phyloP scores from a whole-genome alignment of 2,113 vertebrate species.

The Potamarius usumacintae region DNA sequence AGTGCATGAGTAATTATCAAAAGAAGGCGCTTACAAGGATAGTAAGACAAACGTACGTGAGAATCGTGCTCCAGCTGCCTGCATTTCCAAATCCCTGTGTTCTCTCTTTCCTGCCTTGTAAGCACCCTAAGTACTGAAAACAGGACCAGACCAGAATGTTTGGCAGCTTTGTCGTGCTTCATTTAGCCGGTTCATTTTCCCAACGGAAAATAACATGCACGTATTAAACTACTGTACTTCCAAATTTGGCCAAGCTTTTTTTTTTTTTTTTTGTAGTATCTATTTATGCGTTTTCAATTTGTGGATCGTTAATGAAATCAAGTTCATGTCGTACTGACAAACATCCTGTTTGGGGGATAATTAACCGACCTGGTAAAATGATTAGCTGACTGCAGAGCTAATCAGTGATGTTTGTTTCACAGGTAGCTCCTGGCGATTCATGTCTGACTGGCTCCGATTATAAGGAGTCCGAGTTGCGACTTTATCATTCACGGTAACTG shows the following conservation, averaged over 20 bases:
- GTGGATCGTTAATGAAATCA: neutral
- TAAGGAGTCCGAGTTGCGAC: slow-evolving; percentile 7
- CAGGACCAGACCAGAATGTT: neutral
- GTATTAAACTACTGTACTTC: neutral
- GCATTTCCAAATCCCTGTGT: neutral
- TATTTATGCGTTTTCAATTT: neutral
- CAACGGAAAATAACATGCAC: neutral
- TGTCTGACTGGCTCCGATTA: neutral
- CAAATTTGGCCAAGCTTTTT: neutral
- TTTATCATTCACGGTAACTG: slow-evolving; percentile 13
- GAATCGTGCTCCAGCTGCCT: neutral
- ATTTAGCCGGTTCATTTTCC: neutral
- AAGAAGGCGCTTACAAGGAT: neutral
- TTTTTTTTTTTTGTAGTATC: neutral
- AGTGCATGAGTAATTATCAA: neutral
- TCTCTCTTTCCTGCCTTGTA: neutral
- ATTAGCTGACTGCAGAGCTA: neutral
- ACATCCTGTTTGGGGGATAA: slow-evolving; percentile 2
- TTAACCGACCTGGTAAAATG: neutral
- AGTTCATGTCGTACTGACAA: neutral
- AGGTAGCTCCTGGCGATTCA: neutral
- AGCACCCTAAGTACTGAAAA: neutral
- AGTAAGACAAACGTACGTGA: no score
- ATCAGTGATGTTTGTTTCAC: neutral
- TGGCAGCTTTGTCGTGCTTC: neutral